These are phyloP conservation scores for Gandaritis pyraliata DNA, from an alignment of 2,888 invertebrate species.

Conservation along the genomic window DNA sequence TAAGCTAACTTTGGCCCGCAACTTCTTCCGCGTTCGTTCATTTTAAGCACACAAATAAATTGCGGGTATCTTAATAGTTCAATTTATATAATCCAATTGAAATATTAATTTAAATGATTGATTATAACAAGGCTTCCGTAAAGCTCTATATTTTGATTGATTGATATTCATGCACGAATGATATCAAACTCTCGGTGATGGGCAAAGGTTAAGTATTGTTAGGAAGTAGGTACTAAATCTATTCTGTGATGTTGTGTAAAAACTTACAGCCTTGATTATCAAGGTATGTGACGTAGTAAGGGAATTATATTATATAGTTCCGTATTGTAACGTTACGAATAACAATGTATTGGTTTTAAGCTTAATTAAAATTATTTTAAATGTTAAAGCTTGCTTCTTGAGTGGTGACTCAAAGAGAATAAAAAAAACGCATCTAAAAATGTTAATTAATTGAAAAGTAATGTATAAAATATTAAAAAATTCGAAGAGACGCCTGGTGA, in stretches of 20 bases:
- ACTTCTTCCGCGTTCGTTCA: no score
- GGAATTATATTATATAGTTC: neutral
- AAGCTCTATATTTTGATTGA: slow-evolving; percentile 72
- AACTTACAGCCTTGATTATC: slow-evolving; percentile 7
- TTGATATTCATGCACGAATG: slow-evolving; percentile 56
- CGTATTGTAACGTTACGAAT: neutral
- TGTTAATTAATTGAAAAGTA: no score
- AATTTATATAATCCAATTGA: slow-evolving; percentile 28
- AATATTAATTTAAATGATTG: slow-evolving; percentile 33
- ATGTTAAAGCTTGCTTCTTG: no score
- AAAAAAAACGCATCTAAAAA: no score
- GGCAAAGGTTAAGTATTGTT: slow-evolving; percentile 25
- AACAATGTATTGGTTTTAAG: no score
- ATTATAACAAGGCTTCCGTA: slow-evolving; percentile 61
- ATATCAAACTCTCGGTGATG: slow-evolving; percentile 46
- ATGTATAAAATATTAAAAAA: no score
- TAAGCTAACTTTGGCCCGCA: no score
- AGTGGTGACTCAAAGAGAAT: no score
- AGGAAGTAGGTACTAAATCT: no score
- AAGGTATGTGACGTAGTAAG: neutral
- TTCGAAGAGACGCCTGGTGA: no score
- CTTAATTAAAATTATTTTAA: no score
- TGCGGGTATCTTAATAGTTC: neutral
- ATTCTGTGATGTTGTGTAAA: no score
- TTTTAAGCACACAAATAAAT: neutral